Evolutionary conservation across 2,888 invertebrate genomes (phyloP), one percentile per base, ranked within the genome.

Genomic region (Lissocephala sabroskyi): DNA sequence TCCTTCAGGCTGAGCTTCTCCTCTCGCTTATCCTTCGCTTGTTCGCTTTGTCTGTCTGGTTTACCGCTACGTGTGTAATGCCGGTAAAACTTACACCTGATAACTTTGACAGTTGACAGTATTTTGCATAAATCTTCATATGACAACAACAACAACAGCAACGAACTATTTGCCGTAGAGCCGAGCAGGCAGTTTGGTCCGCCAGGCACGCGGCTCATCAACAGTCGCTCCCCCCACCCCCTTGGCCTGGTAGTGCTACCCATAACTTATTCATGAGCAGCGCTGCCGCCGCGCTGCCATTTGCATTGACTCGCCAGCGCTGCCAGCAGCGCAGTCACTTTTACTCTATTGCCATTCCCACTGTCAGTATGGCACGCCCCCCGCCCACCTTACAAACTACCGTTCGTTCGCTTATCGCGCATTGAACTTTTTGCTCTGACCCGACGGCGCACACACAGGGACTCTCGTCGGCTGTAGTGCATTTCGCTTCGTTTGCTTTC

Each of bases 331-430:
- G 18, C 37, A 13, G 36, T 29, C 6, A 35, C 19, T 35, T 37
- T 29, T 6, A 11, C 28, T 45, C 43, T 3, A 36, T 3, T 16
- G 32, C 16, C 40, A n/a, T n/a, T n/a, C n/a, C n/a, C n/a, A n/a
- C n/a, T n/a, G n/a, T n/a, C n/a, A n/a, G n/a, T n/a, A n/a, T n/a
- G n/a, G n/a, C n/a, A n/a, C n/a, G n/a, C n/a, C n/a, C n/a, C n/a
- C n/a, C n/a, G n/a, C n/a, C n/a, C n/a, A n/a, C n/a, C n/a, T n/a
- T n/a, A n/a, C n/a, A n/a, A n/a, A n/a, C n/a, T n/a, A n/a, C n/a
- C n/a, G n/a, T n/a, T n/a, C n/a, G n/a, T n/a, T n/a, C n/a, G 56
- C 59, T 65, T 65, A 63, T 62, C 66, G 65, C 66, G 47, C 66
- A 65, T 61, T 66, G 66, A 66, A 66, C 66, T 65, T 46, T 55